Base-by-base conservation (phyloP, 2,113 vertebrate genomes). In the Hippocampus guttulatus region DNA sequence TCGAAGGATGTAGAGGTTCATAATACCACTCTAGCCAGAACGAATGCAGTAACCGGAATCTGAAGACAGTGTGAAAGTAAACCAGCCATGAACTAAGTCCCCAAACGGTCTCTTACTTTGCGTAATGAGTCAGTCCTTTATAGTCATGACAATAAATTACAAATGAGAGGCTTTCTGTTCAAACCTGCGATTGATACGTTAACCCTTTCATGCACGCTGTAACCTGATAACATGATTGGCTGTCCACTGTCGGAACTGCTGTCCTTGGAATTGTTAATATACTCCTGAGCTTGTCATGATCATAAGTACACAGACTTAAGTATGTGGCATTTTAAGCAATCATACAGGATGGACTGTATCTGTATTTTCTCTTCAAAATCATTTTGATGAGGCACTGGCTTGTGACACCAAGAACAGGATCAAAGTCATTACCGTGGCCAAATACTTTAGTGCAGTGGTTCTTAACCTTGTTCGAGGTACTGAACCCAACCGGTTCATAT, bases 1-100 rank as follows among this genome's bases (percentile, higher is more conserved):
- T 73, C 1, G 18, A 66, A 67, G 79, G 71, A 77, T 16, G 16
- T 47, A 16, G 0, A 45, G 61, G 15, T 52, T 79, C 75, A 58
- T 81, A 63, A 66, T 55, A 62, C 49, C 49, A 18, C 49, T 20
- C 49, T 20, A 51, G 8, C 33, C 33, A 38, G 33, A 38, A 38
- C 33, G 33, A 38, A 38, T 38, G 33, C 10, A 45, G 14, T 45
- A 18, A 49, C 5, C 18, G 1, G 16, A 49, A 15, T 49, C 47
- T 49, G 47, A 49, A 15, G 47, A 20, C 16, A 49, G 47, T 49
- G 15, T 49, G 5, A 49, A 38, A 49, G 16, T 18, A 49, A 43
- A 49, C 47, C 15, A 16, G 15, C 14, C 14, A 45, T 12, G 12
- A 45, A 11, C 12, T 14, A 14, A 47, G 4, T 15, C 11, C 45